A percentile compares a stretch with the other conserved stretches of the same genome.
phyloP scores from a whole-genome alignment of 2,113 vertebrate genomes.

The Corythornis cristatus region DNA sequence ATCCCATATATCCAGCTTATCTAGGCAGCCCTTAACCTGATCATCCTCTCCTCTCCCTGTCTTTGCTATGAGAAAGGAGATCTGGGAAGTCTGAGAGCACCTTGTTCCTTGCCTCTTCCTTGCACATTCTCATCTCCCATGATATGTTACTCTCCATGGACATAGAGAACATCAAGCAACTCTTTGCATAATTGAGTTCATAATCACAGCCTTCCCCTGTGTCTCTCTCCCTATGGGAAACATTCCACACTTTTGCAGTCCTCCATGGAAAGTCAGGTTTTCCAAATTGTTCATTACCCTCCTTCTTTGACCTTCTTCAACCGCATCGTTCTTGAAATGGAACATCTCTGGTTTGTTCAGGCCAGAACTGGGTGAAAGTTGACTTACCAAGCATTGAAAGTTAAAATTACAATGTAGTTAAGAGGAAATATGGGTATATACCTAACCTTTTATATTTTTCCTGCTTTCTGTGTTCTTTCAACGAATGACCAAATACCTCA shows the following conservation, averaged over 20 bases:
- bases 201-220: background rate
- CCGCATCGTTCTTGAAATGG: background rate
- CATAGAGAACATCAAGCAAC: background rate
- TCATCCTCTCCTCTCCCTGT: background rate
- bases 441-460: background rate
- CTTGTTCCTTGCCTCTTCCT: background rate
- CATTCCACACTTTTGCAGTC: background rate
- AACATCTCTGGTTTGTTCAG: background rate
- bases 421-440: background rate
- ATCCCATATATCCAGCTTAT: background rate
- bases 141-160: background rate
- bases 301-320: background rate
- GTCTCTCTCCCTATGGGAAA: background rate
- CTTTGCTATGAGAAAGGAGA: background rate
- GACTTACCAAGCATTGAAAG: background rate
- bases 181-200: background rate
- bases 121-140: background rate
- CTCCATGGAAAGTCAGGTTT: background rate
- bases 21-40: background rate
- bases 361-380: background rate
- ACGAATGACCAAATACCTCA: background rate
- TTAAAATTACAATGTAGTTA: background rate
- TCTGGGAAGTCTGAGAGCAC: background rate
- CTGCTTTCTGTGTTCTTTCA: background rate
- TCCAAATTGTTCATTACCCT: background rate